phyloP scores from a whole-genome alignment of 1,140 invertebrate genomes.

The Brachionus paranguensis region DNA sequence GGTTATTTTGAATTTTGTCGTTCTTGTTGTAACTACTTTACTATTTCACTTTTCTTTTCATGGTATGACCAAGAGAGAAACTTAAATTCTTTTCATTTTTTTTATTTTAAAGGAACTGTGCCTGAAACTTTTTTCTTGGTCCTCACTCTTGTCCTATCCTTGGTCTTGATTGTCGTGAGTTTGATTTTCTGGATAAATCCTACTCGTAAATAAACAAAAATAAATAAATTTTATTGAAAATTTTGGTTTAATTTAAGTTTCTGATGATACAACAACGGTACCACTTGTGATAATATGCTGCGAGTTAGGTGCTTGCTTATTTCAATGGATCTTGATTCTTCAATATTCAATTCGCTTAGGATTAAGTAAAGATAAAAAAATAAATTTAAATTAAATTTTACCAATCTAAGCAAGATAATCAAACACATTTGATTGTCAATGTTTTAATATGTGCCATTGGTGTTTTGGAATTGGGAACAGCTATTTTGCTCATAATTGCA shows the following conservation, averaged over 20 bases:
- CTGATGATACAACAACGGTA: not conserved
- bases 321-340: conserved; percentile 1
- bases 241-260: not conserved
- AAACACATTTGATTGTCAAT: conserved; percentile 10
- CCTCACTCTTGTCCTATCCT: not conserved
- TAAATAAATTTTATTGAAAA: not conserved
- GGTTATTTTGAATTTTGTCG: not conserved
- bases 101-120: not conserved
- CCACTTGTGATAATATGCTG: not conserved
- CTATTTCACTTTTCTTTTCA: conserved; percentile 35
- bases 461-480: conserved; percentile 6
- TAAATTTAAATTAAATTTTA: not conserved
- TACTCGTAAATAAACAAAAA: not conserved
- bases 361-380: not conserved
- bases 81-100: not conserved
- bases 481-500: not conserved
- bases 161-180: not conserved
- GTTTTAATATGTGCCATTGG: not conserved
- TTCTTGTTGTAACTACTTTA: conserved; percentile 3
- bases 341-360: conserved; percentile 24
- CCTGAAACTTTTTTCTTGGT: conserved; percentile 22
- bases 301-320: not conserved
- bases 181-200: conserved; percentile 33
- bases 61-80: not conserved
- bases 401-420: not conserved